Evolutionary conservation across 35 echinoderm and acorn worm genomes (phyloP).

Genomic region (Lytechinus variegatus): DNA sequence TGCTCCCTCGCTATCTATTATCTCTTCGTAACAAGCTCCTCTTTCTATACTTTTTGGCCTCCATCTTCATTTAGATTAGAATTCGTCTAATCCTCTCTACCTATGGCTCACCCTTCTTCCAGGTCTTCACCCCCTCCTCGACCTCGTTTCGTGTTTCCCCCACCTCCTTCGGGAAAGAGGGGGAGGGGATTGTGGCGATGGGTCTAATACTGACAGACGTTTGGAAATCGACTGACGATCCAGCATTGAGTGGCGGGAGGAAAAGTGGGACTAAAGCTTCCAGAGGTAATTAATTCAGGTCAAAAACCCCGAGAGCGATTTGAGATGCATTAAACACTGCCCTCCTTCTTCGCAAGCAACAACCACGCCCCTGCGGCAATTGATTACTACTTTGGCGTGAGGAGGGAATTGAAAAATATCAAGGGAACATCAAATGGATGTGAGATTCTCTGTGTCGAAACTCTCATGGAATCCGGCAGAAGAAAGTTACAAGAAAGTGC

Average conservation of each 20-base stretch:
- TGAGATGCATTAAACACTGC: slow-evolving; percentile 1
- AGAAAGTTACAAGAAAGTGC: not conserved
- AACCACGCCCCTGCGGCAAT: not conserved
- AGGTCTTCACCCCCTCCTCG: not conserved
- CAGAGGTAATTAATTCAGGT: slow-evolving; percentile 18
- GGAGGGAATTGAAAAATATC: not conserved
- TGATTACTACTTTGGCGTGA: not conserved
- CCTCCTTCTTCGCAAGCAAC: not conserved
- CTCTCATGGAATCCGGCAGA: not conserved
- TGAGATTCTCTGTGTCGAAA: not conserved
- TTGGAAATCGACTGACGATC: slow-evolving; percentile 2
- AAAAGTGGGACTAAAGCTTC: slow-evolving; percentile 5
- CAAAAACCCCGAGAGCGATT: slow-evolving; percentile 1
- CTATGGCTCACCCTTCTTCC: not conserved
- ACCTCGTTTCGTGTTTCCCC: not conserved
- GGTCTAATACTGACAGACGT: slow-evolving; percentile 10
- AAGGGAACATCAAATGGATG: not conserved
- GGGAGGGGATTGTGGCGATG: not conserved
- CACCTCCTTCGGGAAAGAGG: not conserved
- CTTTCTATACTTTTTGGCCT: not conserved
- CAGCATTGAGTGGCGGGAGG: not conserved
- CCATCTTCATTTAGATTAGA: not conserved
- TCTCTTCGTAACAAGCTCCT: not conserved
- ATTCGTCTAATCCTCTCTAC: not conserved
- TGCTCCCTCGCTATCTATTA: not conserved